Base-by-base conservation (phyloP, 1,140 invertebrate species). In the Apocrypta bakeri region DNA sequence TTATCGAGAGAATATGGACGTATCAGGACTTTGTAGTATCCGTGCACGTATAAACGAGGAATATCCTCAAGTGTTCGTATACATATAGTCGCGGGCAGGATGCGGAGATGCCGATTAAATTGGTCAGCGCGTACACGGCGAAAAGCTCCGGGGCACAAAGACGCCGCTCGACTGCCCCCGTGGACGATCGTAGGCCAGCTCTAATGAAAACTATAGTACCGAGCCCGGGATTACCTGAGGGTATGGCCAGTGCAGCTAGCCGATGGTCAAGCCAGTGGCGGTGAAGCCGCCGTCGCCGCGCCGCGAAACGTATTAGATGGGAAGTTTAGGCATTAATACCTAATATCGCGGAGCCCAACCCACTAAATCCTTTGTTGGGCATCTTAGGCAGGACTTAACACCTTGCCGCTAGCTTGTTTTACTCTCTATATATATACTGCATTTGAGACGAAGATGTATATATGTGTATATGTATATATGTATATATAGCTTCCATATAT, bases 291-390 rank as follows among this genome's bases (percentile, higher is more conserved):
- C 61, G 31, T 29, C n/a, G 24, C 48, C 48, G 6, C 48, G 48
- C 56, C 75, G 17, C 12, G 77, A 27, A n/a, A 24, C 64, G 75
- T 63, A 83, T 79, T 83, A 83, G 82, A 79, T 73, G 76, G n/a
- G 33, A 83, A 83, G 82, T 83, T 83, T 83, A 79, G 63, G 82
- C 82, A 83, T 83, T 83, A 83, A 83, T 83, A 79, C 76, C 69
- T 83, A 83, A 83, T 83, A 83, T 79, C 76, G 82, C 75, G 64
- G 21, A 40, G 33, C 25, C 69, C 48, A 17, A 25, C 63, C 56
- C 66, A 40, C 63, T 77, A 82, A 82, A 82, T 82, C 81, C 81
- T 82, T 82, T 82, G 81, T 82, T 82, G 81, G 81, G 66, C 74
- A 37, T 72, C 68, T 78, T 77, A 74, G 81, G 29, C 81, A 1